A percentile compares a stretch with the other conserved stretches of the same genome.
Conservation (phyloP, 2,797 vertebrate genomes). For the Schizopygopsis malacanthus region DNA sequence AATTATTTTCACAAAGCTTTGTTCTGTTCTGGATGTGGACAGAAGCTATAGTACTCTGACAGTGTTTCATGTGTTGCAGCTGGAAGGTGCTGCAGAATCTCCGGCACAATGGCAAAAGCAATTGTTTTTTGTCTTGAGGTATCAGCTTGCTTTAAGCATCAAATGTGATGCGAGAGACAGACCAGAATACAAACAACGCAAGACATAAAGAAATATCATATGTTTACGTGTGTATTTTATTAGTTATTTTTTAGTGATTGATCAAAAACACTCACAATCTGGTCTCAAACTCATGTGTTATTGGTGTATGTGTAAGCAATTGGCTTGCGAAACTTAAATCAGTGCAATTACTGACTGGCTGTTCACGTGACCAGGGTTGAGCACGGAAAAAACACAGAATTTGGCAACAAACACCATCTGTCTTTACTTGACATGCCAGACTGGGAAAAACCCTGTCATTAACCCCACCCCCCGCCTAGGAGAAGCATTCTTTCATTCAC, state of each 20-base stretch:
- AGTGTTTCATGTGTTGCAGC: background rate
- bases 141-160: background rate
- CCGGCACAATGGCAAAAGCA: background rate
- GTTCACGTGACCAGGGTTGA: background rate
- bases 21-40: background rate
- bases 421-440: conserved; percentile 5
- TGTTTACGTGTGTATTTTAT: background rate
- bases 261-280: background rate
- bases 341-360: background rate
- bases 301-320: background rate
- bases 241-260: background rate
- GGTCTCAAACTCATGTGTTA: background rate
- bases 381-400: background rate
- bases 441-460: conserved; percentile 39
- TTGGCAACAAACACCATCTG: background rate
- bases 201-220: too few relatives aligned
- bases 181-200: background rate
- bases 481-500: background rate
- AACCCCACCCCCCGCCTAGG: background rate
- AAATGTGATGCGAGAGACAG: background rate
- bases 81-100: background rate
- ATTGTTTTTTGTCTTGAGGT: conserved; percentile 1
- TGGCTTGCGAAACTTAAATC: background rate
- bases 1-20: background rate
- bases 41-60: background rate